Evolutionary conservation across 2,113 vertebrate genomes (phyloP).

Genomic region (Eidolon helvum): DNA sequence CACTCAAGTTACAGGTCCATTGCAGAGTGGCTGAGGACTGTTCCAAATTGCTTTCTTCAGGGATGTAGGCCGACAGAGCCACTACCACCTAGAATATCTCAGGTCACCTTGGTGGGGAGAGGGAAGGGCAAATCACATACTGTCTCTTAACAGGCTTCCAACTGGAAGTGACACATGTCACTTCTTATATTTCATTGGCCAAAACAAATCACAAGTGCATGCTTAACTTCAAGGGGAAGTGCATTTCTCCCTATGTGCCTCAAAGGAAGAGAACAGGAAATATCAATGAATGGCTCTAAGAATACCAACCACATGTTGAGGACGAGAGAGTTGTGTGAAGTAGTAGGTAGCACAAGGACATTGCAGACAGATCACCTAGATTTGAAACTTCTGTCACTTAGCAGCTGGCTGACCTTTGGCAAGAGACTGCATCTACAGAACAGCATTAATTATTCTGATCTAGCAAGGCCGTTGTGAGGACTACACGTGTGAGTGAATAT

Average conservation of each 20-base stretch:
- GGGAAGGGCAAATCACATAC: background rate
- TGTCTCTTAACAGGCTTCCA: background rate
- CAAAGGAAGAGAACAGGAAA: background rate
- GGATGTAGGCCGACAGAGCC: background rate
- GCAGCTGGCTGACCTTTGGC: background rate
- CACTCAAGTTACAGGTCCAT: background rate
- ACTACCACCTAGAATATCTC: background rate
- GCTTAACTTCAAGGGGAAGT: background rate
- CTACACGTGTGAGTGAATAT: background rate
- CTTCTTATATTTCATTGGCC: background rate
- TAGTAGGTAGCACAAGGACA: background rate
- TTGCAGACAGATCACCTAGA: background rate
- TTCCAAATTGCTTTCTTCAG: background rate
- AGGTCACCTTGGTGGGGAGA: background rate
- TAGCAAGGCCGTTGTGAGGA: background rate
- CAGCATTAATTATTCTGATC: background rate
- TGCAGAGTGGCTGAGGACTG: background rate
- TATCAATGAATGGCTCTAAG: background rate
- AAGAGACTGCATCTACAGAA: background rate
- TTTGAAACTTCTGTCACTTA: background rate
- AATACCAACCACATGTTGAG: background rate
- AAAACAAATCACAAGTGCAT: background rate
- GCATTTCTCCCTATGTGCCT: background rate
- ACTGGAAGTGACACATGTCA: background rate
- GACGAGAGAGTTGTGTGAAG: background rate